Base-by-base conservation (phyloP, 1,140 invertebrate genomes). In the Saccostrea glomerata region DNA sequence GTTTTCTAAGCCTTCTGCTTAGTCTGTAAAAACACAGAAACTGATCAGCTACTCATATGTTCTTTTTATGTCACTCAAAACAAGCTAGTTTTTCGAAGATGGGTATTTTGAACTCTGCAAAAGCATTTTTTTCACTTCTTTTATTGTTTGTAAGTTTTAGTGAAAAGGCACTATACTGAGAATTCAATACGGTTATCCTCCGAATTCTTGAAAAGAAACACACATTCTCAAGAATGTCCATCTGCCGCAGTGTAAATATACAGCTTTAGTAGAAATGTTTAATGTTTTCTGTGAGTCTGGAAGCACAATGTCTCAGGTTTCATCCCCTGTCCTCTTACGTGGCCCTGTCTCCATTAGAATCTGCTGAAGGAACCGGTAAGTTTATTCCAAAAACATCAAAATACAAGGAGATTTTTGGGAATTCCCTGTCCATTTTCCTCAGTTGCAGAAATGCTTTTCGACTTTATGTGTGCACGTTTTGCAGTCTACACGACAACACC, bases 401-500 rank as follows among this genome's bases (percentile, higher is more conserved):
- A 77, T 30, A 73, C 25, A 17, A 25, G 25, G 25, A 13, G 20
- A 15, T 77, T 30, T 36, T 11, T 12, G 70, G 70, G 12, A 77
- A 73, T 73, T 36, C 11, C 25, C 23, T 25, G 6, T 73, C 3
- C 58, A 25, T 30, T 30, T 36, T 36, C 25, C 25, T 77, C 96
- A 98, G 95, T 98, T 98, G 95, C 98, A 98, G 91, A 97, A 96
- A 93, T 98, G 97, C 92, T 98, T 97, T 92, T 98, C 97, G 89
- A 96, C 96, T 92, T 96, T 97, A 90, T 97, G 97, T 86, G 96
- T 96, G 94, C 98, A 98, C 73, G 97, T 96, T 92, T 98, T 97
- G 95, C 98, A 99, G 91, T 97, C 96, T 0, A 99, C 97, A 88
- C 97, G 96, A 94, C 98, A 99, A 95, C 98, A 99, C 98, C 98